Evolutionary conservation across 2,888 invertebrate genomes (phyloP), one percentile per base, ranked within the genome.

Genomic region (Melieria omissa): DNA sequence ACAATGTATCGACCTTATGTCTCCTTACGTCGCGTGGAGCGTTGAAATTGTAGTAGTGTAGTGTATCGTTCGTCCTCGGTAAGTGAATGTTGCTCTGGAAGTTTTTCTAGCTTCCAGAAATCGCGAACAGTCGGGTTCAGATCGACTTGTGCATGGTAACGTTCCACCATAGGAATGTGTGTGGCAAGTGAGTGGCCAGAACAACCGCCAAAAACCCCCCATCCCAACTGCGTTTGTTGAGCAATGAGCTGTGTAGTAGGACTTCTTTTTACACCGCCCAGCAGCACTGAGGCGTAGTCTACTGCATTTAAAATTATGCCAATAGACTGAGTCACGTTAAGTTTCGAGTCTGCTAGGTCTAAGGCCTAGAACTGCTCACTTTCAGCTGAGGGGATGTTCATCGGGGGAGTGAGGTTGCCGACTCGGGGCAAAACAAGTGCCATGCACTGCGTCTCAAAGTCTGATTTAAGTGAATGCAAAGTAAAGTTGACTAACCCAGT

Each of bases 41-140:
- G 16, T 57, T 57, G 14, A 29, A 57, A 57, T 7, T 9, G 41
- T 6, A 41, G 41, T 6, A 41, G 29, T 16, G 9, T 29, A 4
- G 41, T 41, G 10, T 16, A 57, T 9, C 44, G 60, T 42, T 60
- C 42, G 12, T 60, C 44, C 1, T 54, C n/a, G 7, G 54, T 54
- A 10, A 54, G n/a, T 49, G 52, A 49, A 49, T 49, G 52, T 9
- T 58, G 57, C 7, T 42, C 16, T 9, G 16, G 57, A 12, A 70
- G 62, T 41, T 67, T 60, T 41, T 55, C 69, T 7, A 63, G 8
- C 16, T 61, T 52, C 68, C 68, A 68, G 41, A 61, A 68, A 29
- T 47, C 49, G 8, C 68, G 62, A 5, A 62, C 10, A 7, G 42
- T 41, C 12, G 47, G 61, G 62, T 62, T 54, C 12, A 68, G 3